Base-by-base conservation (phyloP, 2,888 invertebrate species). In the Cactoblastis cactorum region DNA sequence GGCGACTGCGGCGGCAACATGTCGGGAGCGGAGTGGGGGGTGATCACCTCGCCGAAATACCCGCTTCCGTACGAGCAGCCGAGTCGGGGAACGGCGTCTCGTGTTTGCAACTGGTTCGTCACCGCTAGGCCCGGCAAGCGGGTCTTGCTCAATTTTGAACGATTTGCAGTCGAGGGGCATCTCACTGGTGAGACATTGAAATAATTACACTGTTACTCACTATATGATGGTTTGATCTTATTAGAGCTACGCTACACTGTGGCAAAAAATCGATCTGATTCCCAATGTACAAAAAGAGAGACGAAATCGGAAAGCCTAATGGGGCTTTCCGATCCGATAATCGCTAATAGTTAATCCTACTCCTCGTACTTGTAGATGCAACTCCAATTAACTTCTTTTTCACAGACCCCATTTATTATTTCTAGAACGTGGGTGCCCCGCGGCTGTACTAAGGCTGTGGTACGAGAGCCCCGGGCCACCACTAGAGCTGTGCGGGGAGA, bases 51-150 rank as follows among this genome's bases (percentile, higher is more conserved):
- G 61, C 98, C 98, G 38, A 95, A 96, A 69, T 98, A 93, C 90
- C 98, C 98, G 49, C 92, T 93, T 54, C 95, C 97, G 67, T 99
- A 99, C 88, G 95, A 95, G 72, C 94, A 95, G 45, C 96, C 96
- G 1, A 90, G 93, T 39, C 92, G 93, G 61, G 95, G 94, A 50
- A 91, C 94, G 62, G 95, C 96, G 46, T 96, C 96, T 61, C 94
- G 95, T 80, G 96, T 96, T 57, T 99, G 99, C 90, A 97, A 98
- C 86, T 99, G 99, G 99, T 96, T 95, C 78, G 95, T 99, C 74
- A 94, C 93, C 57, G 97, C 97, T 54, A 92, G 95, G 62, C 94
- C 95, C 28, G 94, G 94, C 66, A 95, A 96, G 80, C 94, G 95
- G 75, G 94, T 99, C 69, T 92, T 98, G 76, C 92, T 99, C 73